These are phyloP conservation scores for Masnerella sp. DNA, from an alignment of 2,888 invertebrate genomes.

Conservation along the genomic window DNA sequence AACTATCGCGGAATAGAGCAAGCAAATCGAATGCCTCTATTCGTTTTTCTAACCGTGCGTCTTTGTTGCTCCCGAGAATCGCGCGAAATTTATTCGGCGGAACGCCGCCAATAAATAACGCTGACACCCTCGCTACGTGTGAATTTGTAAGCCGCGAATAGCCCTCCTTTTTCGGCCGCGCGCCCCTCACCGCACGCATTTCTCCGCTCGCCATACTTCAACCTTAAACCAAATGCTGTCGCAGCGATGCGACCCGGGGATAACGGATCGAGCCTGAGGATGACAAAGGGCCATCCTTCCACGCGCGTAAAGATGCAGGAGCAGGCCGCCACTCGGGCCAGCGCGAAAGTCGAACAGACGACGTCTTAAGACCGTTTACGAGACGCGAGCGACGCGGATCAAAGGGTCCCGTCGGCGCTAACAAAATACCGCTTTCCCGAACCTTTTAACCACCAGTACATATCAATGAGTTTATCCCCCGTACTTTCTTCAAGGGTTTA, in stretches of 20 bases:
- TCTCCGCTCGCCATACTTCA: conserved; percentile 54
- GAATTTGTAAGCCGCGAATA: conserved; percentile 63
- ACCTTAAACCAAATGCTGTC: conserved; percentile 63
- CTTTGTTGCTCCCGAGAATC: conserved; percentile 57
- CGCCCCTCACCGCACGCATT: conserved; percentile 41
- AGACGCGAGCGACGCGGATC: conserved; percentile 54
- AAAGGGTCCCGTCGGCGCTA: conserved; percentile 46
- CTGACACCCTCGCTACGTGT: conserved; percentile 61
- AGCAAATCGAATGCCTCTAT: conserved; percentile 61
- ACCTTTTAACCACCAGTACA: conserved; percentile 22
- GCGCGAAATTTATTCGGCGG: conserved; percentile 61
- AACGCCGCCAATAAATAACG: conserved; percentile 64
- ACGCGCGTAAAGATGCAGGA: conserved; percentile 63
- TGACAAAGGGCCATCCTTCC: conserved; percentile 62
- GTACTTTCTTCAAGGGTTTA: conserved; percentile 12
- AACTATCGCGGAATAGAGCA: conserved; percentile 60
- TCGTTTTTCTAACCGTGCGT: conserved; percentile 52
- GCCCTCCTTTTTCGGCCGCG: conserved; percentile 41
- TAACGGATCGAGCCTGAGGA: conserved; percentile 62
- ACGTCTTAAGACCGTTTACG: conserved; percentile 59
- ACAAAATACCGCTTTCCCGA: conserved; percentile 27
- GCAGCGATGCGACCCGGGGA: conserved; percentile 53
- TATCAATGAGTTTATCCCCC: conserved; percentile 10
- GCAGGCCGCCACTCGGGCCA: conserved; percentile 28
- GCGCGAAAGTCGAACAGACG: conserved; percentile 55